Percentiles rank a stretch among this genome's conserved stretches.
phyloP scores from a whole-genome alignment of 2,797 vertebrate genomes.

The Catamblyrhynchus diadema region DNA sequence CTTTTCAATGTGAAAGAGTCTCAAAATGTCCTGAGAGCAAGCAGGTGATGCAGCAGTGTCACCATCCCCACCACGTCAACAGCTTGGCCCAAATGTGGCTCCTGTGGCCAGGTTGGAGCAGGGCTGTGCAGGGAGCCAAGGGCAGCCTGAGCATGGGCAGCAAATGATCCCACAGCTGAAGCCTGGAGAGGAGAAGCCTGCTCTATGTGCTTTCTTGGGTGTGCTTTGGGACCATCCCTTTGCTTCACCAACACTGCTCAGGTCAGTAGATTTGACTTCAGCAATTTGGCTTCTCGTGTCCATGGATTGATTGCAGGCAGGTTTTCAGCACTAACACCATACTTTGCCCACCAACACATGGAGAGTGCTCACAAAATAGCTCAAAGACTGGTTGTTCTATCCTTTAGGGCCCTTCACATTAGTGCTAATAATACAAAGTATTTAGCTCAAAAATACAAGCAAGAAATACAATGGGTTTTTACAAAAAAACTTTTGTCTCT shows the following conservation, averaged over 20 bases:
- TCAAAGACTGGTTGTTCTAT: background rate
- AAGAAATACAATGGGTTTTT: background rate
- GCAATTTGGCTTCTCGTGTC: fast-evolving
- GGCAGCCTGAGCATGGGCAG: background rate
- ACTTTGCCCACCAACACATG: background rate
- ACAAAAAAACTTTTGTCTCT: background rate
- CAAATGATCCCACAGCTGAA: fast-evolving
- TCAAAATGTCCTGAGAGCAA: fast-evolving
- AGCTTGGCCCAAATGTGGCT: background rate
- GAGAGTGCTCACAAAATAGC: background rate
- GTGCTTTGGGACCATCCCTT: fast-evolving
- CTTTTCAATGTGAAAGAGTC: background rate
- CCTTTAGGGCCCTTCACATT: background rate
- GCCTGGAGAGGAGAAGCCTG: background rate
- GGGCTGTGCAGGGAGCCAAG: background rate
- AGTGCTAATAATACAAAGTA: background rate
- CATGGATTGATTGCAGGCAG: background rate
- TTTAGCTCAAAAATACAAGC: background rate
- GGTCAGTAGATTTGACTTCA: background rate
- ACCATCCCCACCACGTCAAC: background rate
- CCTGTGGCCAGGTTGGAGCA: no score
- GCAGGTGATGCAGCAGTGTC: fast-evolving
- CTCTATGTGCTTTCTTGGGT: background rate
- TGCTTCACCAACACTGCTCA: fast-evolving
- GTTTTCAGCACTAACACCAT: fast-evolving